Percentiles rank a stretch among this genome's conserved stretches.
Evolutionary conservation across 2,888 invertebrate species (phyloP).

Genomic region (Cordylochernes scorpioides): DNA sequence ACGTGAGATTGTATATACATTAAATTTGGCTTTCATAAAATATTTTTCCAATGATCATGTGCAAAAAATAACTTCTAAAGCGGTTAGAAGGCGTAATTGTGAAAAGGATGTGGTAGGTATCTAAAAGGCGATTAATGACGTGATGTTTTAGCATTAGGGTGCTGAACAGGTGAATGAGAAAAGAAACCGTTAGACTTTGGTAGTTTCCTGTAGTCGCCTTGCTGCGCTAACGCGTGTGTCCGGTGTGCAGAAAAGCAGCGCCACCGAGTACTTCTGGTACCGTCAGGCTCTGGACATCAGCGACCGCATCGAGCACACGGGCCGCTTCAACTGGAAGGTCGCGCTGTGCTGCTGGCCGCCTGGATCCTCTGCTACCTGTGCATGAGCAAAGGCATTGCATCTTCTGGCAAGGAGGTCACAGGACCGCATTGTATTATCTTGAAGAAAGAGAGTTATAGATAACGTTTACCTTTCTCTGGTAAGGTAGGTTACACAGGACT

Average conservation of each 20-base stretch:
- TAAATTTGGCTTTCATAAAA: too few relatives aligned
- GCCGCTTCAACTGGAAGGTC: slow-evolving; percentile 71
- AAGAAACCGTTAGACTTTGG: too few relatives aligned
- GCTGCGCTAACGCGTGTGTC: too few relatives aligned
- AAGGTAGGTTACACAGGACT: background rate
- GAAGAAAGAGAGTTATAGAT: background rate
- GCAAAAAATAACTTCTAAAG: too few relatives aligned
- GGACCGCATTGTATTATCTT: background rate
- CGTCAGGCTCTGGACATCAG: slow-evolving; percentile 69
- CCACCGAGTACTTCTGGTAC: slow-evolving; percentile 87
- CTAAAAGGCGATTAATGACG: too few relatives aligned
- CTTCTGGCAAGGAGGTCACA: slow-evolving; percentile 55
- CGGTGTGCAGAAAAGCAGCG: slow-evolving; percentile 55
- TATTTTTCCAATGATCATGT: too few relatives aligned
- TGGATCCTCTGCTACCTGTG: slow-evolving; percentile 87
- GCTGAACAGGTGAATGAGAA: too few relatives aligned
- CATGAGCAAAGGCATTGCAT: slow-evolving; percentile 91
- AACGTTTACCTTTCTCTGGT: background rate
- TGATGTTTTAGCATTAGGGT: too few relatives aligned
- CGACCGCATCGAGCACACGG: slow-evolving; percentile 55
- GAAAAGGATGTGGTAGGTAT: too few relatives aligned
- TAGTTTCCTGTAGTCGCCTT: too few relatives aligned
- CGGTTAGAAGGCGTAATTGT: too few relatives aligned
- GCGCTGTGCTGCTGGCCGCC: slow-evolving; percentile 50
- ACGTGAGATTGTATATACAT: too few relatives aligned